Evolutionary conservation across 1,140 invertebrate genomes (phyloP).

Genomic region (Neodiprion lecontei): DNA sequence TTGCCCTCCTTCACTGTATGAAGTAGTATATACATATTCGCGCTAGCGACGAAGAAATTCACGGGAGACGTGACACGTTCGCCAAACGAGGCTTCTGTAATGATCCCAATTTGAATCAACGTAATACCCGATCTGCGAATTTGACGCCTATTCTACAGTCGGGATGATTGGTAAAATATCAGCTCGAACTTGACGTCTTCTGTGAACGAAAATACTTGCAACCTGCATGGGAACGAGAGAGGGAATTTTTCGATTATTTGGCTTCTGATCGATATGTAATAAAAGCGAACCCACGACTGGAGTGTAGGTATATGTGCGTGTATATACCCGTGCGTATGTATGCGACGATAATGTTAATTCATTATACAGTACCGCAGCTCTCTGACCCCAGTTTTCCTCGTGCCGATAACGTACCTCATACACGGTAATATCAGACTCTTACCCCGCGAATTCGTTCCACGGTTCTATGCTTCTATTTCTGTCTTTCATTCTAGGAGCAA

Average conservation of each 20-base stretch:
- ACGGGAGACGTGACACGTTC: neutral
- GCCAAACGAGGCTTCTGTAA: neutral
- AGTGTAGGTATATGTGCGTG: too few relatives aligned
- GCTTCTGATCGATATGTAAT: too few relatives aligned
- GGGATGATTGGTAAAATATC: too few relatives aligned
- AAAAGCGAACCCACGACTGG: too few relatives aligned
- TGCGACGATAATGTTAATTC: neutral
- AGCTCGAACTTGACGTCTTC: too few relatives aligned
- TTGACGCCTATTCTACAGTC: too few relatives aligned
- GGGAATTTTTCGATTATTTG: too few relatives aligned
- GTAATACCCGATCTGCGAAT: too few relatives aligned
- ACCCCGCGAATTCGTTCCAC: neutral
- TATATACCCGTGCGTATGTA: neutral
- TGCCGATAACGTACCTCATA: neutral
- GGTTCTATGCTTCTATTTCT: constrained; percentile 5
- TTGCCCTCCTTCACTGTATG: neutral
- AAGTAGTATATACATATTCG: neutral
- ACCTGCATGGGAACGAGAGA: too few relatives aligned
- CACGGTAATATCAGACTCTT: neutral
- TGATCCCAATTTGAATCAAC: too few relatives aligned
- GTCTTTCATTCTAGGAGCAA: constrained; percentile 9
- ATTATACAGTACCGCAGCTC: neutral
- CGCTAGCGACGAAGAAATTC: neutral
- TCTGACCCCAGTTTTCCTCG: neutral
- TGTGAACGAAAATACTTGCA: too few relatives aligned